Percentiles rank a stretch among this genome's conserved stretches.
Evolutionary conservation across 2,113 vertebrate genomes (phyloP).

Genomic region (Candoia aspera): DNA sequence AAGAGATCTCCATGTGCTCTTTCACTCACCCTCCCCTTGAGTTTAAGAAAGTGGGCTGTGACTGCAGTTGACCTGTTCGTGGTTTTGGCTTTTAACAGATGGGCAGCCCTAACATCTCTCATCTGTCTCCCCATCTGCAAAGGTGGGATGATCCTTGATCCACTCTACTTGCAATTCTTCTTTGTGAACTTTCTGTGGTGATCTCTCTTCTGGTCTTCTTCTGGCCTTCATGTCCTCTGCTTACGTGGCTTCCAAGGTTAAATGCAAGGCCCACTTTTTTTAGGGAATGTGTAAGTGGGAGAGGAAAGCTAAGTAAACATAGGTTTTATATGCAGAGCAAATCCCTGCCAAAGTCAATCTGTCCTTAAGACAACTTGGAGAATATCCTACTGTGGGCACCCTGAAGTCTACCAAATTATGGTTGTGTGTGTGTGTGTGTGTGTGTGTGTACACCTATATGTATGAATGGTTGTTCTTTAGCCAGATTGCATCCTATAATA

Average conservation of each 20-base stretch:
- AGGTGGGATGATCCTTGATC: background rate
- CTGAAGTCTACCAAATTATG: background rate
- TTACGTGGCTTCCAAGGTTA: background rate
- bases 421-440: no score
- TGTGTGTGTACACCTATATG: no score
- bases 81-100: background rate
- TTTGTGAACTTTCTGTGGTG: no score
- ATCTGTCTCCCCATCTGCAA: background rate
- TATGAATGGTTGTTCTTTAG: background rate
- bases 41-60: background rate
- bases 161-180: background rate
- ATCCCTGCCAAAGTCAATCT: background rate
- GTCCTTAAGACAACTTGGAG: constrained; percentile 15
- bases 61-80: no score
- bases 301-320: background rate
- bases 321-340: background rate
- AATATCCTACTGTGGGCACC: background rate
- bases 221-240: no score
- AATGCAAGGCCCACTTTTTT: background rate
- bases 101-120: background rate
- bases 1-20: no score
- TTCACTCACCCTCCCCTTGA: no score
- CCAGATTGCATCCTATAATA: background rate
- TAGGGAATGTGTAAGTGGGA: background rate
- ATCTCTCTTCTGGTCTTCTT: no score